These are phyloP conservation scores for Rapana venosa DNA, from an alignment of 2,888 invertebrate species.

Conservation along the genomic window DNA sequence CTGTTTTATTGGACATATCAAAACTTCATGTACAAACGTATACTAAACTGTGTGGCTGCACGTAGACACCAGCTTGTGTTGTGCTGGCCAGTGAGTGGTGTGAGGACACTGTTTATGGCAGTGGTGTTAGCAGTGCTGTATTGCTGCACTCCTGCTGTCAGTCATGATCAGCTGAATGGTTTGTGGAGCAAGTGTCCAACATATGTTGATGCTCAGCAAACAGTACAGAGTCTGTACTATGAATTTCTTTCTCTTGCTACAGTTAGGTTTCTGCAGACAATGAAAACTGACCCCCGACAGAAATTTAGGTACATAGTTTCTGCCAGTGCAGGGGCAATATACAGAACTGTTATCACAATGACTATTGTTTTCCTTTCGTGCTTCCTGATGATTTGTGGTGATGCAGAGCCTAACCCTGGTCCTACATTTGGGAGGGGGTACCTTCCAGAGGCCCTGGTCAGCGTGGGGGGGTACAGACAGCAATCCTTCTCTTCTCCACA, in stretches of 20 bases:
- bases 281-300: not conserved
- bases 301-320: not conserved
- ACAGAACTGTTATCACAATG: not conserved
- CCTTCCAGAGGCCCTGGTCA: not conserved
- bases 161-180: not conserved
- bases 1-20: not conserved
- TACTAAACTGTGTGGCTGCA: not conserved
- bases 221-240: not conserved
- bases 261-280: not conserved
- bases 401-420: not conserved
- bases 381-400: not conserved
- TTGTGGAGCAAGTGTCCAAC: not conserved
- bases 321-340: not conserved
- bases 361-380: not conserved
- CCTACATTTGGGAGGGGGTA: not conserved
- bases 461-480: not conserved
- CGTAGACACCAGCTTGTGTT: not conserved
- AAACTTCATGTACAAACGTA: not conserved
- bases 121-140: not conserved
- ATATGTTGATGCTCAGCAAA: not conserved
- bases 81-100: not conserved
- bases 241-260: not conserved
- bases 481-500: not conserved
- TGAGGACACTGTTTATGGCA: not conserved
- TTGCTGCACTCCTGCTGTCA: not conserved